phyloP scores from a whole-genome alignment of 2,888 invertebrate genomes.

The Notocelia uddmanniana region DNA sequence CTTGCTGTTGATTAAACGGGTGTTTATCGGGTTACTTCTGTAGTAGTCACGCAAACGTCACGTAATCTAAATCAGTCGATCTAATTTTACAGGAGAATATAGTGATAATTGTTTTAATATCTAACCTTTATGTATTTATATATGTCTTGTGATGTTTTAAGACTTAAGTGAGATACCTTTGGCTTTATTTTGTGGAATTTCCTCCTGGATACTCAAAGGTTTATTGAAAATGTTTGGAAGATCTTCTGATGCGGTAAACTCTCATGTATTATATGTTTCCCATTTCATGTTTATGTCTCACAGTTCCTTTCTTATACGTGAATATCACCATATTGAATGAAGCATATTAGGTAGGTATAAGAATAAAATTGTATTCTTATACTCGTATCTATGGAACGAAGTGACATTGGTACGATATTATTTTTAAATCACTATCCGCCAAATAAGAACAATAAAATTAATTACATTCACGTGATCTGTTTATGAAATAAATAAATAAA shows the following conservation, averaged over 20 bases:
- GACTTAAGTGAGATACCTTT: not conserved
- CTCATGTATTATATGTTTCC: not conserved
- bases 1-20: slow-evolving; percentile 31
- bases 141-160: not conserved
- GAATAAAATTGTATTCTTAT: too few relatives aligned
- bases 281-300: not conserved
- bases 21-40: not conserved
- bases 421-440: too few relatives aligned
- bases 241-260: not conserved
- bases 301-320: slow-evolving; percentile 5
- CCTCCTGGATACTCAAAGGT: not conserved
- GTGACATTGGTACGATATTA: too few relatives aligned
- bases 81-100: not conserved
- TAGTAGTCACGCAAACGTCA: not conserved
- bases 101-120: not conserved
- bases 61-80: not conserved
- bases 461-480: too few relatives aligned
- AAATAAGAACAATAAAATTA: too few relatives aligned
- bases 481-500: too few relatives aligned
- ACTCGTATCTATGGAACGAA: too few relatives aligned
- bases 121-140: not conserved
- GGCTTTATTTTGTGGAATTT: not conserved
- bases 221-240: slow-evolving; percentile 3
- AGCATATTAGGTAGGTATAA: too few relatives aligned
- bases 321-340: not conserved